Percentiles rank a stretch among this genome's conserved stretches.
These are phyloP conservation scores for Pteria penguin DNA, from an alignment of 2,888 invertebrate genomes.

Conservation along the genomic window DNA sequence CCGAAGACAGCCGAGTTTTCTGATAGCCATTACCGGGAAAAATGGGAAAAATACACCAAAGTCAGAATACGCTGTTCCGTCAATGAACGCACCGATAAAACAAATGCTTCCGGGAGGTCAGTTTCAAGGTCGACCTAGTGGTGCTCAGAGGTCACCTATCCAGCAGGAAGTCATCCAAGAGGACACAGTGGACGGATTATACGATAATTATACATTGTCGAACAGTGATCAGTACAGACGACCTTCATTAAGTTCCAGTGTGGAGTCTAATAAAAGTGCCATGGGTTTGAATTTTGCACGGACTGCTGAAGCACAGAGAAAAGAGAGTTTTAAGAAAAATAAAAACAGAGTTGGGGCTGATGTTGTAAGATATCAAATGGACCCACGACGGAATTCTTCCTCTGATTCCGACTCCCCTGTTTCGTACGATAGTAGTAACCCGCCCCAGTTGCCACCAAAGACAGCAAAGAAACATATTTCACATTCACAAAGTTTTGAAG, in stretches of 20 bases:
- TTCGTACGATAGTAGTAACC: slow-evolving; percentile 24
- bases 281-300: slow-evolving; percentile 59
- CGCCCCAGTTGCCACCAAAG: slow-evolving; percentile 49
- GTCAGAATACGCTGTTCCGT: slow-evolving; percentile 58
- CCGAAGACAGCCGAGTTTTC: slow-evolving; percentile 74
- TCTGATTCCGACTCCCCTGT: slow-evolving; percentile 55
- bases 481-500: slow-evolving; percentile 60
- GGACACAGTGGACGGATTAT: slow-evolving; percentile 55
- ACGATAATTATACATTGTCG: slow-evolving; percentile 73
- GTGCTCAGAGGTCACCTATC: slow-evolving; percentile 17
- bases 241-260: slow-evolving; percentile 61
- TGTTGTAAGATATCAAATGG: slow-evolving; percentile 67
- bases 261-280: slow-evolving; percentile 55
- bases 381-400: slow-evolving; percentile 49
- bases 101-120: slow-evolving; percentile 41
- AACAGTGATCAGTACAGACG: slow-evolving; percentile 70
- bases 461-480: slow-evolving; percentile 52
- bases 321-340: slow-evolving; percentile 72
- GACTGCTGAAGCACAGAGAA: slow-evolving; percentile 60
- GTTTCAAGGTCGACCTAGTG: slow-evolving; percentile 17
- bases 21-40: slow-evolving; percentile 71
- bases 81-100: slow-evolving; percentile 46
- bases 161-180: slow-evolving; percentile 35
- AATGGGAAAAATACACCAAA: slow-evolving; percentile 38
- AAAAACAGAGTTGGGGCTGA: slow-evolving; percentile 66